Percentiles rank a stretch among this genome's conserved stretches.
These are phyloP conservation scores for Stylophora pistillata DNA, from an alignment of 64 coral and sea anemone genomes.

Conservation along the genomic window DNA sequence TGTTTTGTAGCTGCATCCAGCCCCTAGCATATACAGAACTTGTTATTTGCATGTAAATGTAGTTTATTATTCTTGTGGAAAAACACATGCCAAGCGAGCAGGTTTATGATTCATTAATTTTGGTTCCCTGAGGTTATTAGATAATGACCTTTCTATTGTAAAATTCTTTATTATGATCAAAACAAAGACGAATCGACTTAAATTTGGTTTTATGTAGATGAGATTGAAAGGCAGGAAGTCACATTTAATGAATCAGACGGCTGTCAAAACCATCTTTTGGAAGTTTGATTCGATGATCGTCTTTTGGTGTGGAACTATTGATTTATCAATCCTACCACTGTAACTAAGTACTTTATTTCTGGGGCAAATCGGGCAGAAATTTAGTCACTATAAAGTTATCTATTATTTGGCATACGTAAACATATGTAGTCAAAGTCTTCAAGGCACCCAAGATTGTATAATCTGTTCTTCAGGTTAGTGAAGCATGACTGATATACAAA, in stretches of 20 bases:
- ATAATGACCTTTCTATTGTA: background rate
- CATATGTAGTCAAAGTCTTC: background rate
- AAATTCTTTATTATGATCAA: conserved; percentile 2
- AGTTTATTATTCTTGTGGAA: background rate
- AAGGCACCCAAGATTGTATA: background rate
- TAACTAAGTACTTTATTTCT: background rate
- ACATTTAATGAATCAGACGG: background rate
- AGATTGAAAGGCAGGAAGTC: conserved; percentile 17
- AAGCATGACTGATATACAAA: background rate
- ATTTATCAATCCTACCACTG: background rate
- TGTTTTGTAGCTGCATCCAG: background rate
- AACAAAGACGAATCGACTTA: conserved; percentile 21
- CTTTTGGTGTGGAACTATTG: background rate
- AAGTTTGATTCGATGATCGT: background rate
- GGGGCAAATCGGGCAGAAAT: background rate
- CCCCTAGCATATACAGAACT: background rate
- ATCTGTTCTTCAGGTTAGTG: background rate
- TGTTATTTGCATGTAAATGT: background rate
- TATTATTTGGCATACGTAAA: background rate
- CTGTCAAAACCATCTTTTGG: background rate
- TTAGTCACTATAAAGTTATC: background rate
- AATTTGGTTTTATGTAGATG: conserved; percentile 16
- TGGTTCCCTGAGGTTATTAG: background rate
- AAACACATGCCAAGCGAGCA: background rate
- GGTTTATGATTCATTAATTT: conserved; percentile 8